phyloP scores from a whole-genome alignment of 1,140 invertebrate genomes.

The Asobara japonica region DNA sequence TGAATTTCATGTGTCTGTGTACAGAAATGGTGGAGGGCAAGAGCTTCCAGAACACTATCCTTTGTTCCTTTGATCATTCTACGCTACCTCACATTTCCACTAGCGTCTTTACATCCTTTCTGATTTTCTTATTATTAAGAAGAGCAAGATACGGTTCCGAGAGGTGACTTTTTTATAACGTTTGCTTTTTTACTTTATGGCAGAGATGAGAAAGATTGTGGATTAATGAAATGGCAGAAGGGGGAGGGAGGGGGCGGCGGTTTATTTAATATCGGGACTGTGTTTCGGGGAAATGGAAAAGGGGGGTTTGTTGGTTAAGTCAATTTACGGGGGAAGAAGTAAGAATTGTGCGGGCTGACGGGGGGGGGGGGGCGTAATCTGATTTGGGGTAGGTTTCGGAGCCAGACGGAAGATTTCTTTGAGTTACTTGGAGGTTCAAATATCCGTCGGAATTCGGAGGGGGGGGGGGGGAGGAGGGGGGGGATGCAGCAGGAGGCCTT shows the following conservation, averaged over 20 bases:
- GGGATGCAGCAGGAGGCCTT: too few species aligned
- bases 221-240: not conserved
- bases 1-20: not conserved
- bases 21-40: not conserved
- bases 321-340: not conserved
- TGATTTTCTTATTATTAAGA: slow-evolving; percentile 12
- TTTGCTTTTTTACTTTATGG: not conserved
- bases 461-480: too few species aligned
- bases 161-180: not conserved
- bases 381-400: not conserved
- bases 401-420: not conserved
- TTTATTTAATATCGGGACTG: not conserved
- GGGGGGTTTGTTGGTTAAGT: too few species aligned
- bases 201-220: not conserved
- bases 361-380: not conserved
- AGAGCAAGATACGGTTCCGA: not conserved
- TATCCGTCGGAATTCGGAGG: too few species aligned
- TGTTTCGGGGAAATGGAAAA: not conserved
- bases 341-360: not conserved
- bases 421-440: not conserved
- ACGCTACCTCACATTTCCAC: slow-evolving; percentile 6
- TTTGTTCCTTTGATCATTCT: slow-evolving; percentile 11
- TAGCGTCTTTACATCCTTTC: slow-evolving; percentile 8
- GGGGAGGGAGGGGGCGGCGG: too few species aligned
- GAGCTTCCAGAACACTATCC: slow-evolving; percentile 1